Evolutionary conservation across 2,888 invertebrate genomes (phyloP).

Genomic region (Drosophila incognita): DNA sequence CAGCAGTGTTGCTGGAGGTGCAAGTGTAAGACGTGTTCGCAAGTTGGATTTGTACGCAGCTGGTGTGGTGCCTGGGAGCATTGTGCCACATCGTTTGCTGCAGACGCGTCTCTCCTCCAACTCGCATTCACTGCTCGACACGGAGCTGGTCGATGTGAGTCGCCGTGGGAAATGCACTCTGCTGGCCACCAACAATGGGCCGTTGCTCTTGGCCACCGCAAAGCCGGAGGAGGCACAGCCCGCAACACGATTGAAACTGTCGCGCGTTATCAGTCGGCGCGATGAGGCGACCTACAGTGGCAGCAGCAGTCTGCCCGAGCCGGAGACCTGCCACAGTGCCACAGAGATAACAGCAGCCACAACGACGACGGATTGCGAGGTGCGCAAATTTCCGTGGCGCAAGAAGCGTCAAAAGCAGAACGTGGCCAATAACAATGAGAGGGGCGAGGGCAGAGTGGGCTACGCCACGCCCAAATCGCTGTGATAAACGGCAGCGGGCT

Average conservation of each 20-base stretch:
- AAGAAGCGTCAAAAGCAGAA: slow-evolving; percentile 65
- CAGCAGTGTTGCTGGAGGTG: slow-evolving; percentile 38
- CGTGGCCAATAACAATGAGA: slow-evolving; percentile 34
- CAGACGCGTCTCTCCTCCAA: slow-evolving; percentile 77
- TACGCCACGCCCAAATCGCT: slow-evolving; percentile 73
- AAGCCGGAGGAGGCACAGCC: slow-evolving; percentile 45
- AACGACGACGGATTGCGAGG: slow-evolving; percentile 9
- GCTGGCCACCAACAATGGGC: slow-evolving; percentile 69
- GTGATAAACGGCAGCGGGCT: slow-evolving; percentile 50
- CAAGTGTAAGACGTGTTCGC: slow-evolving; percentile 53
- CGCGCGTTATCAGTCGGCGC: slow-evolving; percentile 79
- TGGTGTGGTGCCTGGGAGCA: slow-evolving; percentile 35
- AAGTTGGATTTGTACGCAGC: slow-evolving; percentile 74
- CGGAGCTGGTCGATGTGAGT: slow-evolving; percentile 58
- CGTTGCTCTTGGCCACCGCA: slow-evolving; percentile 50
- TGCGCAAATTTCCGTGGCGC: slow-evolving; percentile 68
- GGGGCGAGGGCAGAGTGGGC: slow-evolving; percentile 25
- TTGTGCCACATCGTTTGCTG: slow-evolving; percentile 72
- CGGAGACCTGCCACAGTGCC: slow-evolving; percentile 38
- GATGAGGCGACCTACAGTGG: slow-evolving; percentile 63
- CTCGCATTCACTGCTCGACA: slow-evolving; percentile 68
- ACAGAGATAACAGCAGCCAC: slow-evolving; percentile 1
- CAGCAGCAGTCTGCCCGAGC: slow-evolving; percentile 65
- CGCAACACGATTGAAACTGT: slow-evolving; percentile 70
- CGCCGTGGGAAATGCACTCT: slow-evolving; percentile 71